These are phyloP conservation scores for Netelia melanura DNA, from an alignment of 2,888 invertebrate species.

Conservation along the genomic window DNA sequence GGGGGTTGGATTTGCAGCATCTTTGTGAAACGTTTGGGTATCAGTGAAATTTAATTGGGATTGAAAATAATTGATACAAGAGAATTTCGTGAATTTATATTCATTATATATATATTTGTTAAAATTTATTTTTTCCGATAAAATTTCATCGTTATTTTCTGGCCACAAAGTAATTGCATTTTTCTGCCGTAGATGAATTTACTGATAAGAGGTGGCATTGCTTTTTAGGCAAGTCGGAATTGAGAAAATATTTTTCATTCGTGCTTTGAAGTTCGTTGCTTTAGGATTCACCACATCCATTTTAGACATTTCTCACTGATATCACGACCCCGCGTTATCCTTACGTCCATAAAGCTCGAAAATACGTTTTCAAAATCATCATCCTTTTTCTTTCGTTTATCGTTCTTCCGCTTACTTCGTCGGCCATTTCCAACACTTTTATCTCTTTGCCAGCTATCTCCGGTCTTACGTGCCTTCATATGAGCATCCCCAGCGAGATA, in stretches of 20 bases:
- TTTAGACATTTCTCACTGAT: neutral
- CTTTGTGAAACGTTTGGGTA: too few species aligned
- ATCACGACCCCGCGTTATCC: neutral
- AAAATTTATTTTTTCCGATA: too few species aligned
- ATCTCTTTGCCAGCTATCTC: slow-evolving; percentile 16
- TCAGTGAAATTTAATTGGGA: too few species aligned
- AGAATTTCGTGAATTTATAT: too few species aligned
- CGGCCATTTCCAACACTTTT: slow-evolving; percentile 23
- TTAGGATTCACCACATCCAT: neutral
- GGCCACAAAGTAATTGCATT: too few species aligned
- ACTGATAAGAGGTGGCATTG: neutral
- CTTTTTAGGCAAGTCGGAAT: neutral
- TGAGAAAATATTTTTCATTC: neutral
- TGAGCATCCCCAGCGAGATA: slow-evolving; percentile 16
- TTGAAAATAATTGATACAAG: too few species aligned
- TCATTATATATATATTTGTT: too few species aligned
- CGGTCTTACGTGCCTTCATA: slow-evolving; percentile 22
- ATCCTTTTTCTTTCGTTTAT: slow-evolving; percentile 23
- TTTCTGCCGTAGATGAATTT: neutral
- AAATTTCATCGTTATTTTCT: too few species aligned
- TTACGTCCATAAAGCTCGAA: neutral
- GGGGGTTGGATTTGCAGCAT: too few species aligned
- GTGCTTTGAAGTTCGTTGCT: neutral
- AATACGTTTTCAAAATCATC: slow-evolving; percentile 18
- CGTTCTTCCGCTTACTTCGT: slow-evolving; percentile 6